Percentiles rank a stretch among this genome's conserved stretches.
Evolutionary conservation across 2,797 vertebrate genomes (phyloP).

Genomic region (Ctenopoma kingsleyae): DNA sequence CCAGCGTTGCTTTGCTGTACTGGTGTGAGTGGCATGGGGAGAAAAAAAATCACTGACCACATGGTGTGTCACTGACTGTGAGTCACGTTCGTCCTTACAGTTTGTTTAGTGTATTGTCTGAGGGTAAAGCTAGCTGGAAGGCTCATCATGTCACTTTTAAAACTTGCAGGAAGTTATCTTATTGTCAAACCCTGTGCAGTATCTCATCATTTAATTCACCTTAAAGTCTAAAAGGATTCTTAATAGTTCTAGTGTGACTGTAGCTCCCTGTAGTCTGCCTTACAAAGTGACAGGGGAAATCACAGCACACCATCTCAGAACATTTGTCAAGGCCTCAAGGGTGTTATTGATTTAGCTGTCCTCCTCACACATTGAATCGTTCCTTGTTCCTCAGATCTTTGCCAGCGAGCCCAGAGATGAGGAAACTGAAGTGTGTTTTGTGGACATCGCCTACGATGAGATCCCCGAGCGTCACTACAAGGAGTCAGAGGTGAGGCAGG

Average conservation of each 20-base stretch:
- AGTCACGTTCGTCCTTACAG: conserved; percentile 33
- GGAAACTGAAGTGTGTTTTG: conserved; percentile 92
- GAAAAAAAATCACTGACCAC: conserved; percentile 27
- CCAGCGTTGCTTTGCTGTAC: background rate
- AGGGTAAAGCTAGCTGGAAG: conserved; percentile 10
- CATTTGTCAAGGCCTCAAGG: conserved; percentile 30
- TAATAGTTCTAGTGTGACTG: background rate
- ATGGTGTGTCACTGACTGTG: conserved; percentile 16
- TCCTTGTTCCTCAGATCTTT: conserved; percentile 89
- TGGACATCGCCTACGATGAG: conserved; percentile 94
- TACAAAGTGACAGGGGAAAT: background rate
- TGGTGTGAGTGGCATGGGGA: conserved; percentile 41
- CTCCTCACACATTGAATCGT: conserved; percentile 15
- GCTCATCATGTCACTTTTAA: background rate
- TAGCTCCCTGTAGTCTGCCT: background rate
- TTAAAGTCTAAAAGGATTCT: background rate
- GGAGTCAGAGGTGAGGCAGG: conserved; percentile 91
- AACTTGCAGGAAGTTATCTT: background rate
- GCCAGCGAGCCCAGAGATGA: conserved; percentile 88
- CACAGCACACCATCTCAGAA: conserved; percentile 5
- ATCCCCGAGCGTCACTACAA: conserved; percentile 97
- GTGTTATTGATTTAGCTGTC: conserved; percentile 40
- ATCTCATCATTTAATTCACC: background rate
- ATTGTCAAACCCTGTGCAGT: background rate
- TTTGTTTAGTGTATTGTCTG: conserved; percentile 24